These are phyloP conservation scores for Yoshiicerus persimilis DNA, from an alignment of 1,140 invertebrate genomes.

Conservation along the genomic window DNA sequence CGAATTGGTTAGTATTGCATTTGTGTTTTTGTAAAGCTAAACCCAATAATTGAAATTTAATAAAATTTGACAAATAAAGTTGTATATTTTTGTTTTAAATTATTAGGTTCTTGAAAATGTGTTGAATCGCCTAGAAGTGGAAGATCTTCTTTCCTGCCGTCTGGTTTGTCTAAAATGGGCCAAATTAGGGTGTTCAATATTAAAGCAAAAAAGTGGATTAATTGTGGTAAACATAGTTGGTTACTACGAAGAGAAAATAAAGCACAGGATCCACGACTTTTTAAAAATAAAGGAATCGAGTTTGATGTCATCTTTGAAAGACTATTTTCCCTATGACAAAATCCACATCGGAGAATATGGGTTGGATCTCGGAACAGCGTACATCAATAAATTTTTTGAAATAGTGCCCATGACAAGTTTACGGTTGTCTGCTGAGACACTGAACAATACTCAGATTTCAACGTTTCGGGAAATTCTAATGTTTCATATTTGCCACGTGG, in stretches of 20 bases:
- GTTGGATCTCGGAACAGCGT: neutral
- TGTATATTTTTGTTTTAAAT: neutral
- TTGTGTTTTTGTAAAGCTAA: too few relatives aligned
- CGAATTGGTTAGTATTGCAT: neutral
- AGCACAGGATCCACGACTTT: neutral
- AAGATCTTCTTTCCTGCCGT: neutral
- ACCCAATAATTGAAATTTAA: too few relatives aligned
- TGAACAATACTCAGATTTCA: neutral
- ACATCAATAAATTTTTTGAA: constrained; percentile 14
- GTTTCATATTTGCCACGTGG: neutral
- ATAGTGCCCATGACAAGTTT: neutral
- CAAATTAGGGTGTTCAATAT: neutral
- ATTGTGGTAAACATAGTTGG: neutral
- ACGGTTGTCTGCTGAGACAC: neutral
- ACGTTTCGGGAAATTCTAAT: constrained; percentile 1
- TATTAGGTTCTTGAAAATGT: neutral
- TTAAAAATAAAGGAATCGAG: neutral
- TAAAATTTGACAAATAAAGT: too few relatives aligned
- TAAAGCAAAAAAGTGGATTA: neutral
- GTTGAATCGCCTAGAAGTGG: neutral
- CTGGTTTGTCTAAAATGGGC: neutral
- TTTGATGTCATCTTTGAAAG: neutral
- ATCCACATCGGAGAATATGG: neutral
- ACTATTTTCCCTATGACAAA: neutral
- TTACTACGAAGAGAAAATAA: neutral